These are phyloP conservation scores for Crocidura indochinensis DNA, from an alignment of 2,797 vertebrate genomes.

Conservation along the genomic window DNA sequence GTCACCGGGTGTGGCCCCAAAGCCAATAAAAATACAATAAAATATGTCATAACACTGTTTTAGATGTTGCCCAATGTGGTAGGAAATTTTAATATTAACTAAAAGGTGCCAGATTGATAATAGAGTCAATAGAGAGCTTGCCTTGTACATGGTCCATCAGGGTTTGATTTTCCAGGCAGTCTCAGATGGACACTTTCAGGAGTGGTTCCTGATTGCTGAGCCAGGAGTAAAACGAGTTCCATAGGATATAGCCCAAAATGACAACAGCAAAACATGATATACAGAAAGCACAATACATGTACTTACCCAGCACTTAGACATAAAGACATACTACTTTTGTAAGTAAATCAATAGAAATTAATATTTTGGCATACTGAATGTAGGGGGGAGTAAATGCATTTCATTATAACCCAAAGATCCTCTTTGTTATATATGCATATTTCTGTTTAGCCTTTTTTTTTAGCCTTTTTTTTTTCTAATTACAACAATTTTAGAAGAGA, in stretches of 20 bases:
- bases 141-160: too few relatives aligned
- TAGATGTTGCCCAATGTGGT: background rate
- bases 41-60: background rate
- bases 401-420: conserved; percentile 27
- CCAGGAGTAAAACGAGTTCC: too few relatives aligned
- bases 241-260: too few relatives aligned
- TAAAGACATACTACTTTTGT: conserved; percentile 61
- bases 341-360: conserved; percentile 5
- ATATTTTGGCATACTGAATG: background rate
- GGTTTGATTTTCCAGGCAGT: too few relatives aligned
- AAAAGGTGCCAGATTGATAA: background rate
- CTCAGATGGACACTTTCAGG: too few relatives aligned
- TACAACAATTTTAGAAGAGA: conserved; percentile 52
- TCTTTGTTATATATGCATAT: conserved; percentile 19
- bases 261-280: background rate
- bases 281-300: background rate
- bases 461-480: conserved; percentile 44
- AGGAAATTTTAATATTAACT: conserved; percentile 47
- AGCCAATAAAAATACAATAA: too few relatives aligned
- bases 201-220: too few relatives aligned
- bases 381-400: too few relatives aligned
- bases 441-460: conserved; percentile 20
- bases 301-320: background rate
- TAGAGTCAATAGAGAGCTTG: too few relatives aligned
- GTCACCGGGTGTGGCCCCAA: too few relatives aligned